A percentile compares a stretch with the other conserved stretches of the same genome.
Evolutionary conservation across 2,113 vertebrate genomes (phyloP).

Genomic region (Pomatorhinus ruficollis): DNA sequence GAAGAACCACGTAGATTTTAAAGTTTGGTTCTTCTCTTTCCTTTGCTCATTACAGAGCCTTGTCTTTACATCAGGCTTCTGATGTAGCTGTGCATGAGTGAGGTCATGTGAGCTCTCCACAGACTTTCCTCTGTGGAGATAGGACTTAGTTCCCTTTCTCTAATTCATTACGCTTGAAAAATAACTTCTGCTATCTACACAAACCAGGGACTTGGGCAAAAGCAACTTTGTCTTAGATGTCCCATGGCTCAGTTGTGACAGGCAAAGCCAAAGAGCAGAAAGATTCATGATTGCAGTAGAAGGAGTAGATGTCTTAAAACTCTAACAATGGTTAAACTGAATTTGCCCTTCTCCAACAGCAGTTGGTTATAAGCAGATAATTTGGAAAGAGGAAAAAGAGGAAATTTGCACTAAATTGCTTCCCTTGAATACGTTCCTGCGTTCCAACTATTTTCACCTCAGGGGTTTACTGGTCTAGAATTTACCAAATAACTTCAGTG

Average conservation of each 20-base stretch:
- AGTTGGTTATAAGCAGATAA: background rate
- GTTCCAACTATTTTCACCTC: background rate
- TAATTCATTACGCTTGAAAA: background rate
- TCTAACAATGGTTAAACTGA: background rate
- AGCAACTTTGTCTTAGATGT: background rate
- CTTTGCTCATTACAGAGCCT: background rate
- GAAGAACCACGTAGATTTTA: background rate
- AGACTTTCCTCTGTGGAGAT: background rate
- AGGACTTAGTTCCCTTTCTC: background rate
- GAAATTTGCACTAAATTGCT: background rate
- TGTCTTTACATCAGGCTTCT: background rate
- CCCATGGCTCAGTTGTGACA: background rate
- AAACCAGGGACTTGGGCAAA: background rate
- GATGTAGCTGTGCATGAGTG: background rate
- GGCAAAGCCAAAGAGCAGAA: background rate
- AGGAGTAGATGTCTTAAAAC: background rate
- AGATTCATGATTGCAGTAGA: background rate
- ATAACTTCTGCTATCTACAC: background rate
- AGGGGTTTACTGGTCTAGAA: background rate
- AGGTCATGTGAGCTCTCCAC: background rate
- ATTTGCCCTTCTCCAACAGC: background rate
- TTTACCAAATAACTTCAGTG: background rate
- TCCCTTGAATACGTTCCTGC: background rate
- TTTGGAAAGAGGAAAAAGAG: background rate
- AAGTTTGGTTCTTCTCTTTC: background rate